phyloP scores from a whole-genome alignment of 2,113 vertebrate species.

The Argyrosomus japonicus region DNA sequence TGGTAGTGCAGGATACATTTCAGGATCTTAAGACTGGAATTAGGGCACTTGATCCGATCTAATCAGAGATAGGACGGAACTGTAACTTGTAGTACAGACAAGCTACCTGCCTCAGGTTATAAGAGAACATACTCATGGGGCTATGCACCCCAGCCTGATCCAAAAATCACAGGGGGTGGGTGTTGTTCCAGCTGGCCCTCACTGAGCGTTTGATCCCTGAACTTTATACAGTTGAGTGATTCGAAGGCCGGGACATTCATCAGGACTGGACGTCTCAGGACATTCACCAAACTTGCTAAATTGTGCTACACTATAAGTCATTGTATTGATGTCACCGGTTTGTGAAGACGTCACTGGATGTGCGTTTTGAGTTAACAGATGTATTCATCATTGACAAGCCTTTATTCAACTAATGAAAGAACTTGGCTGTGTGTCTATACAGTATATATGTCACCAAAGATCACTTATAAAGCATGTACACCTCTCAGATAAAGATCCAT shows the following conservation, averaged over 20 bases:
- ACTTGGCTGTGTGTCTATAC: background rate
- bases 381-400: slow-evolving; percentile 4
- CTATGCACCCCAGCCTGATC: background rate
- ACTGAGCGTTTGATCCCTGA: background rate
- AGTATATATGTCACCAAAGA: background rate
- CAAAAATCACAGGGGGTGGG: background rate
- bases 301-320: background rate
- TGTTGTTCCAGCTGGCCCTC: slow-evolving; percentile 18
- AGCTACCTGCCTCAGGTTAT: slow-evolving; percentile 21
- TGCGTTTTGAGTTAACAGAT: background rate
- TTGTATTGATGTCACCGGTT: slow-evolving; percentile 33
- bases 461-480: background rate
- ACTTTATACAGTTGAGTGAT: slow-evolving; percentile 13
- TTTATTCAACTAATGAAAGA: background rate
- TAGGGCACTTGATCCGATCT: slow-evolving; percentile 45
- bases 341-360: background rate
- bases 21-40: slow-evolving; percentile 34
- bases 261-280: background rate
- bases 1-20: slow-evolving; percentile 24
- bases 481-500: background rate
- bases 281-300: background rate
- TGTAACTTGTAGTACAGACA: slow-evolving; percentile 14
- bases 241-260: background rate
- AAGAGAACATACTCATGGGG: slow-evolving; percentile 2
- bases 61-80: slow-evolving; percentile 31